Evolutionary conservation across 2,888 invertebrate species (phyloP).

Genomic region (Caenorhabditis sulstoni): DNA sequence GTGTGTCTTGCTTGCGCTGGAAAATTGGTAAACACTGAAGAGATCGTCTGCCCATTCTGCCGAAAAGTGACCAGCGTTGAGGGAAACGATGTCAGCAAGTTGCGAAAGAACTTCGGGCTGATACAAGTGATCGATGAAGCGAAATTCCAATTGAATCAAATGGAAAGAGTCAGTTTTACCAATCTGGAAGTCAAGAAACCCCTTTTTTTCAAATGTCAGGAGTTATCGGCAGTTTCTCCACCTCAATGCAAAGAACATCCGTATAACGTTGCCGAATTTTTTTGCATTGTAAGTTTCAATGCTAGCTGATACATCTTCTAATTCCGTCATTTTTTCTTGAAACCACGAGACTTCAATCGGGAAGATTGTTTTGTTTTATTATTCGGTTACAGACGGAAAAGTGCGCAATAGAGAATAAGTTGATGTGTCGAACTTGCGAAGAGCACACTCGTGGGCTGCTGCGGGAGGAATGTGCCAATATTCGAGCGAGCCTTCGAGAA

Average conservation of each 20-base stretch:
- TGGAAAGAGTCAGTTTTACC: background rate
- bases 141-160: background rate
- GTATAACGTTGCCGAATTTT: background rate
- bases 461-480: background rate
- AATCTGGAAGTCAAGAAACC: no score
- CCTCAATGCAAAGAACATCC: background rate
- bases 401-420: constrained; percentile 1
- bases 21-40: background rate
- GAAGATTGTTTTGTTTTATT: no score
- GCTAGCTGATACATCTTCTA: no score
- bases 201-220: background rate
- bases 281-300: background rate
- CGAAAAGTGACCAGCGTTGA: background rate
- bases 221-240: background rate
- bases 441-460: background rate
- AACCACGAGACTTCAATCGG: no score
- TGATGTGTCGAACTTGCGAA: constrained; percentile 16
- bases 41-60: background rate
- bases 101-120: background rate
- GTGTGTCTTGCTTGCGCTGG: background rate
- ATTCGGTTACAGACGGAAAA: background rate
- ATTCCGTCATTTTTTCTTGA: no score
- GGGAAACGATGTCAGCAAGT: background rate
- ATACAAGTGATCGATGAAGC: background rate
- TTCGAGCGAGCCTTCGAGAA: background rate